These are phyloP conservation scores for Xyrichtys novacula DNA, from an alignment of 2,797 vertebrate genomes.

Conservation along the genomic window DNA sequence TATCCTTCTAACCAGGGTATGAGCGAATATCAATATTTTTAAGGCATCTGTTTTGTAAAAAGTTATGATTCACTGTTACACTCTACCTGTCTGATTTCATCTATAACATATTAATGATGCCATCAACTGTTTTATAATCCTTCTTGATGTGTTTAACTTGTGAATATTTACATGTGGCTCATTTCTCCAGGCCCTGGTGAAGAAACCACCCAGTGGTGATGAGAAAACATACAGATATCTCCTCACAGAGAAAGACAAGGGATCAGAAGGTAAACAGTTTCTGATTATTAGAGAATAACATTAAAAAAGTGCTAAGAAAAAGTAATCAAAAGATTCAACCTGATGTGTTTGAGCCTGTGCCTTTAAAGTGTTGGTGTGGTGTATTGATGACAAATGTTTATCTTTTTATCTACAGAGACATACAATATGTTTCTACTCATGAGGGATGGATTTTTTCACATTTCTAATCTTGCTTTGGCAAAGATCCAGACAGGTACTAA, in stretches of 20 bases:
- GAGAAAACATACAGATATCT: slow-evolving; percentile 86
- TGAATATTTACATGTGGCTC: not conserved
- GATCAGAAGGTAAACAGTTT: slow-evolving; percentile 80
- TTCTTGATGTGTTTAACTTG: not conserved
- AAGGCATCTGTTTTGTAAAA: not conserved
- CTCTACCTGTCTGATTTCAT: not conserved
- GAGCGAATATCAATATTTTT: not conserved
- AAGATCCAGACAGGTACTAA: slow-evolving; percentile 89
- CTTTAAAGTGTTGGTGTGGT: too few species aligned
- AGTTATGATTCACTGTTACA: slow-evolving; percentile 4
- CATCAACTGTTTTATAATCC: not conserved
- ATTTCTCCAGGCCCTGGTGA: slow-evolving; percentile 83
- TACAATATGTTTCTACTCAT: slow-evolving; percentile 90
- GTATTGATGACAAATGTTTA: not conserved
- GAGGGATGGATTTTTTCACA: slow-evolving; percentile 89
- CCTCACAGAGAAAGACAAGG: slow-evolving; percentile 84
- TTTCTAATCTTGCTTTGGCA: slow-evolving; percentile 89
- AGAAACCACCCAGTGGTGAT: slow-evolving; percentile 69
- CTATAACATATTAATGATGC: not conserved
- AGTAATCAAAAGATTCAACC: not conserved
- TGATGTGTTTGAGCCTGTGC: not conserved
- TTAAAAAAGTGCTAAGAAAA: not conserved
- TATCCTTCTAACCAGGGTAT: slow-evolving; percentile 92
- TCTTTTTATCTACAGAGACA: slow-evolving; percentile 80
- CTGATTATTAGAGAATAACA: too few species aligned